Evolutionary conservation across 2,797 vertebrate genomes (phyloP), one percentile per base, ranked within the genome.

Genomic region (Chelmon rostratus): DNA sequence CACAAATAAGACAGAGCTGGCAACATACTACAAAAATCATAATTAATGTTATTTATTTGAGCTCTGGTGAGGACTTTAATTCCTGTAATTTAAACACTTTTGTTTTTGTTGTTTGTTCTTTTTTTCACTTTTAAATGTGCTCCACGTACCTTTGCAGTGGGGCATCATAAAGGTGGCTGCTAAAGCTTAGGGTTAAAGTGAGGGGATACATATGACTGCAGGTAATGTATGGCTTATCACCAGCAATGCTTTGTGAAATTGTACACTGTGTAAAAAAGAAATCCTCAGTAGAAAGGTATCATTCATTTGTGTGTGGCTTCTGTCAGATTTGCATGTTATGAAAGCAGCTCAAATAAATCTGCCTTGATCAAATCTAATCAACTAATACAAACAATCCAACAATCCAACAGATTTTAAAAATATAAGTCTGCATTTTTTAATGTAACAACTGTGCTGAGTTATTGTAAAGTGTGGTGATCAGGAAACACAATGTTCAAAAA

Each of bases 31-130:
- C n/a, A 49, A 61, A 52, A 56, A 18, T 66, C 46, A 68, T 52
- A n/a, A 52, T 37, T 5, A 65, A 35, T 15, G 37, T 64, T 67
- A 44, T 67, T 61, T 57, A 57, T 58, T 77, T n/a, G 44, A 69
- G 64, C 5, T 46, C 13, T 66, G 33, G 8, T 19, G 19, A 15
- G 10, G 25, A 35, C 65, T 49, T n/a, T 19, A 31, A 23, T 58
- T 78, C 19, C 7, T 25, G 19, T 10, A 16, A 52, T 63, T 63
- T 4, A 2, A 70, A n/a, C 13, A 12, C 31, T 53, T 40, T 21
- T 25, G 2, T 21, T 19, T 33, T 33, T 33, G 8, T 9, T 56
- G 28, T 42, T 10, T 18, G 16, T 15, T 8, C 19, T 66, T 66
- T 23, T 10, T 47, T 56, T n/a, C n/a, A n/a, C n/a, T n/a, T n/a